Conservation (phyloP, 1,140 invertebrate genomes). For the Hydropsyche tenuis region DNA sequence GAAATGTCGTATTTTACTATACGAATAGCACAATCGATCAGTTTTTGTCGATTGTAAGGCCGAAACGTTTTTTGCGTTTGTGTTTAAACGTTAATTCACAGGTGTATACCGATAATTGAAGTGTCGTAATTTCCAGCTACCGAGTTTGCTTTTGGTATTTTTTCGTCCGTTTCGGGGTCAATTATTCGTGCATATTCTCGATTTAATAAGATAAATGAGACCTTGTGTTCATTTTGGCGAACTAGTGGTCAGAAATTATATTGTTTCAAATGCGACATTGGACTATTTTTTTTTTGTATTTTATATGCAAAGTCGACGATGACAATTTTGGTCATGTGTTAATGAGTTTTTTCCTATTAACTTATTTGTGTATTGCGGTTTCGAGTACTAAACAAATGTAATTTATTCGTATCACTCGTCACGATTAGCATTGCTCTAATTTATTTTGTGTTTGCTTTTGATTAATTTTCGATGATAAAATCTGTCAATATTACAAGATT, state of each 20-base stretch:
- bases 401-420: no score
- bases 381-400: no score
- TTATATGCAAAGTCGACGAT: not conserved
- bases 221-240: slow-evolving; percentile 22
- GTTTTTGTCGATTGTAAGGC: not conserved
- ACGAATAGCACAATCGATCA: no score
- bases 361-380: not conserved
- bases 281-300: slow-evolving; percentile 3
- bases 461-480: no score
- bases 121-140: not conserved
- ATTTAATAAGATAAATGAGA: not conserved
- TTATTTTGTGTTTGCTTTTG: no score
- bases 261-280: not conserved
- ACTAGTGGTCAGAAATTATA: not conserved
- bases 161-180: not conserved
- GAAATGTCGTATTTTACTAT: no score
- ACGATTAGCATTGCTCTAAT: no score
- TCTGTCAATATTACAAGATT: no score
- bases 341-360: not conserved
- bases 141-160: not conserved
- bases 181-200: slow-evolving; percentile 3
- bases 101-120: slow-evolving; percentile 1
- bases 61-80: not conserved
- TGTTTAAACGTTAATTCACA: not conserved
- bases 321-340: slow-evolving; percentile 13